phyloP scores from a whole-genome alignment of 1,140 invertebrate species.

The Holcopasites calliopsidis region DNA sequence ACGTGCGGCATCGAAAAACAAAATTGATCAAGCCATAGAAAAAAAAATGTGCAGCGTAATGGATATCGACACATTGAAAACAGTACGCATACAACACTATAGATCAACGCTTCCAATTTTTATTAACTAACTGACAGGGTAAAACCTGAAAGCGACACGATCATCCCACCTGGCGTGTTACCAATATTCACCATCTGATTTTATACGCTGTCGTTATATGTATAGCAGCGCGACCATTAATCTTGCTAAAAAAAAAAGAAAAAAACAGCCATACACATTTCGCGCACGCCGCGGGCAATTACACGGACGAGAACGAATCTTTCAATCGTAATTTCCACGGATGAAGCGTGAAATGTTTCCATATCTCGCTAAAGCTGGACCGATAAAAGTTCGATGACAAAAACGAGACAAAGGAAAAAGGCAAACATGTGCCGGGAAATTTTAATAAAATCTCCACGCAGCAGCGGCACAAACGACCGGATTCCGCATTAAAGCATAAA shows the following conservation, averaged over 20 bases:
- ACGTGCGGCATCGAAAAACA: too few species aligned
- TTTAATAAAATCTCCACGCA: neutral
- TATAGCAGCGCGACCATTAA: neutral
- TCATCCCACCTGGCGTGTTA: too few species aligned
- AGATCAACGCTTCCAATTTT: too few species aligned
- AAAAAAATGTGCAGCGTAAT: too few species aligned
- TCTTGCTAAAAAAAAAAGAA: neutral
- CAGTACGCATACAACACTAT: neutral
- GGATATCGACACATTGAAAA: neutral
- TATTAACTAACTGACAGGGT: neutral
- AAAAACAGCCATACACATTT: neutral
- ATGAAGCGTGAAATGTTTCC: neutral
- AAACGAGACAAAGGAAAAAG: neutral
- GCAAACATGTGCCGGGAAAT: neutral
- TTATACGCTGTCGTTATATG: neutral
- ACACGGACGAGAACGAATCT: neutral
- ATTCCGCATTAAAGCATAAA: constrained; percentile 8
- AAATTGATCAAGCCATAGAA: too few species aligned
- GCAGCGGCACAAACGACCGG: neutral
- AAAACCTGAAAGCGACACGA: neutral
- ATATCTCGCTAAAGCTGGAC: too few species aligned
- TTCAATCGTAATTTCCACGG: neutral
- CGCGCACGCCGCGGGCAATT: neutral
- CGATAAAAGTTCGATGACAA: neutral
- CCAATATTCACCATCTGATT: neutral